A percentile compares a stretch with the other conserved stretches of the same genome.
Conservation (phyloP, 2,888 invertebrate genomes). For the Apamea sordens region DNA sequence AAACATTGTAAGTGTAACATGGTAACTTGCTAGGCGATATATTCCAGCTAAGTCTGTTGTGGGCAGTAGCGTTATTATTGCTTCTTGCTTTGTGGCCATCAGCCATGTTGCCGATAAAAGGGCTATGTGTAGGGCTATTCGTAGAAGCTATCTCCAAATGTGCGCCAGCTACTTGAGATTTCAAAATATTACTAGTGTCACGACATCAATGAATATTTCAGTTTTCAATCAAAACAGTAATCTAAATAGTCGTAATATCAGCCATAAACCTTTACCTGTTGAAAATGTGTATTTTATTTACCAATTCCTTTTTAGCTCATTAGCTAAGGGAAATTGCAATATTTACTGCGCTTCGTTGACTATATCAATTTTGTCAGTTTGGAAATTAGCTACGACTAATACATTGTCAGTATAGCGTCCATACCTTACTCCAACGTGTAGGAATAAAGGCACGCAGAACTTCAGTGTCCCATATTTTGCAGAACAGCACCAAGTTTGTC, state of each 20-base stretch:
- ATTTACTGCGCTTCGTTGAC: constrained; percentile 6
- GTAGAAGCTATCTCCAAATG: not conserved
- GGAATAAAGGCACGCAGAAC: not conserved
- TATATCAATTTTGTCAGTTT: not conserved
- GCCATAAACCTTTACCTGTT: not conserved
- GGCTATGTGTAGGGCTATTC: not conserved
- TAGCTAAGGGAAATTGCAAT: not conserved
- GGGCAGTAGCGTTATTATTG: constrained; percentile 40
- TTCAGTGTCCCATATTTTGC: not conserved
- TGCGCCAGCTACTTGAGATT: not conserved
- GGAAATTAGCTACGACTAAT: not conserved
- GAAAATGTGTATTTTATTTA: not conserved
- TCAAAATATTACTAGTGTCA: not conserved
- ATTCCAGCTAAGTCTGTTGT: constrained; percentile 42
- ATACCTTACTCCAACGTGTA: not conserved
- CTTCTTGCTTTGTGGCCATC: constrained; percentile 15
- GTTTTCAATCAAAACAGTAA: constrained; percentile 27
- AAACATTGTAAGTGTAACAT: constrained; percentile 45
- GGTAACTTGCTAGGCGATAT: constrained; percentile 58
- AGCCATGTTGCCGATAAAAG: not conserved
- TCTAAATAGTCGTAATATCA: not conserved
- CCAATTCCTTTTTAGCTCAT: not conserved
- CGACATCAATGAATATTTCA: constrained; percentile 22
- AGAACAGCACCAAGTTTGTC: not conserved
- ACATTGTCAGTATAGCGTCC: not conserved